Evolutionary conservation across 2,888 invertebrate genomes (phyloP).

Genomic region (Scaptomyza reducta): DNA sequence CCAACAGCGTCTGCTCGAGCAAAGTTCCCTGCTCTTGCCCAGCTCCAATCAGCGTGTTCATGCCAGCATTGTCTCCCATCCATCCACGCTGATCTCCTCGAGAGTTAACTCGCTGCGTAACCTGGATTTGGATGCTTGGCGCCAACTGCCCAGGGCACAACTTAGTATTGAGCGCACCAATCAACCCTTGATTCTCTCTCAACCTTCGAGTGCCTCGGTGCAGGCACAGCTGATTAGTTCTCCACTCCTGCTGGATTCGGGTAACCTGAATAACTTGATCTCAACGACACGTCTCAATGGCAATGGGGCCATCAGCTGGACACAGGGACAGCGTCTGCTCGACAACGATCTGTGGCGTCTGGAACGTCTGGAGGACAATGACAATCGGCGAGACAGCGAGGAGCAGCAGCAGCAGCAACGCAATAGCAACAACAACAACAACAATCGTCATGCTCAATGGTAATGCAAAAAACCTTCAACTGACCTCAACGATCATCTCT

Average conservation of each 20-base stretch:
- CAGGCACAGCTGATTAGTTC: slow-evolving; percentile 82
- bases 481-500: slow-evolving; percentile 50
- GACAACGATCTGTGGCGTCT: slow-evolving; percentile 68
- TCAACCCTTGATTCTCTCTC: slow-evolving; percentile 77
- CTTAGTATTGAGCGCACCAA: slow-evolving; percentile 74
- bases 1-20: slow-evolving; percentile 81
- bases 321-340: slow-evolving; percentile 54
- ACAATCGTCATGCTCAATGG: slow-evolving; percentile 59
- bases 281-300: slow-evolving; percentile 62
- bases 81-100: slow-evolving; percentile 76
- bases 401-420: slow-evolving; percentile 49
- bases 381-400: slow-evolving; percentile 33
- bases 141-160: slow-evolving; percentile 61
- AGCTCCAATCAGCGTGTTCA: slow-evolving; percentile 77
- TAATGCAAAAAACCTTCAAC: slow-evolving; percentile 44
- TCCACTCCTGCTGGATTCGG: slow-evolving; percentile 73
- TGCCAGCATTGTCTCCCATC: slow-evolving; percentile 81
- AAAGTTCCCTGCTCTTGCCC: slow-evolving; percentile 72
- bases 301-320: slow-evolving; percentile 58
- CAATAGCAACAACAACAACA: slow-evolving; percentile 14
- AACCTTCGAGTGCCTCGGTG: slow-evolving; percentile 81
- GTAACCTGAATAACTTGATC: slow-evolving; percentile 62
- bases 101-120: slow-evolving; percentile 68
- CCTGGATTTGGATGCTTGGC: slow-evolving; percentile 73
- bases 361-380: slow-evolving; percentile 59